Evolutionary conservation across 2,113 vertebrate genomes (phyloP).

Genomic region (Uria lomvia): DNA sequence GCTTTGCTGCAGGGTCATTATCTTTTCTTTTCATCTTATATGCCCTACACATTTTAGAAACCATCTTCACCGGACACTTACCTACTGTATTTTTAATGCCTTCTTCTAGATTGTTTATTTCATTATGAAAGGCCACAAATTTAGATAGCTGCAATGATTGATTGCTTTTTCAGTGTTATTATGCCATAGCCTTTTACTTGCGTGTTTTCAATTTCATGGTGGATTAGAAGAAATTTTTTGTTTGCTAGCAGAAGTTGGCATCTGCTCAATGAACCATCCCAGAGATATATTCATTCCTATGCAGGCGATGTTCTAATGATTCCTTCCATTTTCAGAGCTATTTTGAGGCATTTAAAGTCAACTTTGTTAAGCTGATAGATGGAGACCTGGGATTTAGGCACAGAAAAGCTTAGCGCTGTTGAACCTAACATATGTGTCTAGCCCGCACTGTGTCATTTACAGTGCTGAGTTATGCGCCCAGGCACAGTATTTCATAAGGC

Average conservation of each 20-base stretch:
- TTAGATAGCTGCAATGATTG: background rate
- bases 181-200: background rate
- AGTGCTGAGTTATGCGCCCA: background rate
- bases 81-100: background rate
- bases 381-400: background rate
- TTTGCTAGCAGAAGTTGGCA: background rate
- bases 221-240: background rate
- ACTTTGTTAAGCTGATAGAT: background rate
- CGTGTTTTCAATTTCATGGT: slow-evolving; percentile 10
- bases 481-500: background rate
- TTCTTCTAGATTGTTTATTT: background rate
- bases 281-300: background rate
- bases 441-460: background rate
- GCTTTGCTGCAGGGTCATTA: background rate
- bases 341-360: background rate
- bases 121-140: background rate
- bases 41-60: background rate
- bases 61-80: background rate
- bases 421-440: background rate
- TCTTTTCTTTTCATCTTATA: background rate
- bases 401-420: background rate
- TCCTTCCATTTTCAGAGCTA: background rate
- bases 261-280: background rate
- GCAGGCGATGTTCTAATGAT: background rate
- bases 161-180: background rate